phyloP scores from a whole-genome alignment of 2,113 vertebrate species.

The Oplegnathus fasciatus region DNA sequence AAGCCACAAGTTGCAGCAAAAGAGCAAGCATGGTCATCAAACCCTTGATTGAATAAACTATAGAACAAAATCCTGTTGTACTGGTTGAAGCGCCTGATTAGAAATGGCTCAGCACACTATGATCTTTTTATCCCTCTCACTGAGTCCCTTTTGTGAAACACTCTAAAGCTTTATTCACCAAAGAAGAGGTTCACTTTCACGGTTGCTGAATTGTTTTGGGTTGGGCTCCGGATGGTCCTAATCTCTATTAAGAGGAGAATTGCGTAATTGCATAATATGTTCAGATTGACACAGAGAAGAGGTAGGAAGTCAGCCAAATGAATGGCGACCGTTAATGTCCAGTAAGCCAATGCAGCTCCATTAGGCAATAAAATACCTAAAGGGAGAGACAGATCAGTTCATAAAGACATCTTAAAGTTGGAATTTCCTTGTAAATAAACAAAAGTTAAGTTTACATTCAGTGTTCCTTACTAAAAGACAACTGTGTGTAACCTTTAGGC shows the following conservation, averaged over 20 bases:
- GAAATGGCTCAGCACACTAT: conserved; percentile 1
- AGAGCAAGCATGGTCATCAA: neutral
- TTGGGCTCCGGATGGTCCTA: conserved; percentile 18
- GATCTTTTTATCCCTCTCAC: conserved; percentile 31
- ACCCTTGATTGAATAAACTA: conserved; percentile 30
- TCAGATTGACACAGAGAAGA: conserved; percentile 4
- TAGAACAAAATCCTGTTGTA: conserved; percentile 13
- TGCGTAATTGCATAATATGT: conserved; percentile 47
- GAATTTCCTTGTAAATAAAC: neutral
- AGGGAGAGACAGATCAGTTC: neutral
- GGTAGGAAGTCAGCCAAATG: conserved; percentile 10
- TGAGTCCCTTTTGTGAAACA: conserved; percentile 34
- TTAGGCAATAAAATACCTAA: neutral
- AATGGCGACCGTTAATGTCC: conserved; percentile 1
- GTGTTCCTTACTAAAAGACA: neutral
- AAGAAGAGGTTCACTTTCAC: conserved; percentile 27
- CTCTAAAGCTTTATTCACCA: conserved; percentile 38
- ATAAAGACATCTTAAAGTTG: neutral
- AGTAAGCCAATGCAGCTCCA: neutral
- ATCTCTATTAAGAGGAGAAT: conserved; percentile 40
- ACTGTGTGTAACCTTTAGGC: neutral
- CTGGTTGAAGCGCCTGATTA: conserved; percentile 24
- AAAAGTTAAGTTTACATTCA: neutral
- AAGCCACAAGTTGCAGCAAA: conserved; percentile 11
- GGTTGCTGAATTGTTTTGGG: conserved; percentile 24